Percentiles rank a stretch among this genome's conserved stretches.
phyloP scores from a whole-genome alignment of 30 jellyfish, hydroid and myxozoan genomes.

The Turritopsis rubra region DNA sequence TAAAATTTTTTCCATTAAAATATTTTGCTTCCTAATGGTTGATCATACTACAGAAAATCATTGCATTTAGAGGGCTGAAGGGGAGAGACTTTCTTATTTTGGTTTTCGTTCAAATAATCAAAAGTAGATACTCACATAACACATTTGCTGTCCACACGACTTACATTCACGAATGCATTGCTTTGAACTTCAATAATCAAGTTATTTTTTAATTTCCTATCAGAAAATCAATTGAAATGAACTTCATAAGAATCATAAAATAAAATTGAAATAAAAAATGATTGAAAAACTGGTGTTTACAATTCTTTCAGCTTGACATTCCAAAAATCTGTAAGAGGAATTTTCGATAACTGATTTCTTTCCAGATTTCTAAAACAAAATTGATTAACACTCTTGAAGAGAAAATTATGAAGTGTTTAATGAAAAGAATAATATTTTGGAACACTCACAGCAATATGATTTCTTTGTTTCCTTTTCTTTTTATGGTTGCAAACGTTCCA shows the following conservation, averaged over 20 bases:
- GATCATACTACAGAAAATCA: too few relatives aligned
- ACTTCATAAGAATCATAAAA: not conserved
- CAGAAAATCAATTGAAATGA: not conserved
- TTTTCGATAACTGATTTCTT: conserved; percentile 14
- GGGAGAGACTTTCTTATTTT: too few relatives aligned
- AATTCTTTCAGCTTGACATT: conserved; percentile 4
- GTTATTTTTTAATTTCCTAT: conserved; percentile 7
- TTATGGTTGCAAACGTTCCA: conserved; percentile 58
- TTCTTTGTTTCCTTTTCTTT: not conserved
- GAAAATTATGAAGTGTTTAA: not conserved
- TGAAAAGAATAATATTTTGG: not conserved
- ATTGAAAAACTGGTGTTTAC: conserved; percentile 8
- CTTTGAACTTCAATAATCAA: conserved; percentile 32
- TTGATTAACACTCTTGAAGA: not conserved
- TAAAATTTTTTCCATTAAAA: too few relatives aligned
- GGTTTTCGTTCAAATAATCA: too few relatives aligned
- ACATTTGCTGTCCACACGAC: not conserved
- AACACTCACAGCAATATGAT: not conserved
- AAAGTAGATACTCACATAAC: conserved; percentile 5
- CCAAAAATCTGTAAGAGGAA: conserved; percentile 47
- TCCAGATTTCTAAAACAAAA: conserved; percentile 2
- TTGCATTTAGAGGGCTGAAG: too few relatives aligned
- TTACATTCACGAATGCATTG: conserved; percentile 59
- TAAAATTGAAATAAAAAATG: not conserved
- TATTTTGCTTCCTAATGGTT: too few relatives aligned